Conservation (phyloP, 2,113 vertebrate genomes). For the Rissa tridactyla region DNA sequence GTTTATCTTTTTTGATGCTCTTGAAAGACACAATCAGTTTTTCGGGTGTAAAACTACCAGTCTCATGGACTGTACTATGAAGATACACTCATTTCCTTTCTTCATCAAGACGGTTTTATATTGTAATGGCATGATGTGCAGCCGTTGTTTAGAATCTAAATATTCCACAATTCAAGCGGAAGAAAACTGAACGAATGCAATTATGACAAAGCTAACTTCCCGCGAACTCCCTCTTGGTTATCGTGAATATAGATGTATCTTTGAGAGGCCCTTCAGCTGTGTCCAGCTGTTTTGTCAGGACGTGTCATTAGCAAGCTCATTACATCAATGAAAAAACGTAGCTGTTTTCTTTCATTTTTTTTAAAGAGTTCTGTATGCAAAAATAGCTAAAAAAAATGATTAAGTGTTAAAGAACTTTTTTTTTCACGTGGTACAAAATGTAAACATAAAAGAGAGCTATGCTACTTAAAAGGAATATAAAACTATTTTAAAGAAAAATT, state of each 20-base stretch:
- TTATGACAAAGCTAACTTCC: background rate
- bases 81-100: background rate
- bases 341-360: background rate
- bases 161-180: background rate
- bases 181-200: background rate
- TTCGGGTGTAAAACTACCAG: background rate
- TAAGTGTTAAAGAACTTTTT: background rate
- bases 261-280: slow-evolving; percentile 15
- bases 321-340: background rate
- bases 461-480: background rate
- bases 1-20: background rate
- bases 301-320: background rate
- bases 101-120: background rate
- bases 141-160: background rate
- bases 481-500: background rate
- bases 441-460: background rate
- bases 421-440: background rate
- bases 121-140: background rate
- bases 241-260: background rate
- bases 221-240: background rate
- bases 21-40: background rate
- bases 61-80: background rate
- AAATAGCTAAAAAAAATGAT: background rate
- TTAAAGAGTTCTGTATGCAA: background rate
- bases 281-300: slow-evolving; percentile 21